A percentile compares a stretch with the other conserved stretches of the same genome.
Conservation (phyloP, 2,888 invertebrate species). For the Stenodema calcarata region DNA sequence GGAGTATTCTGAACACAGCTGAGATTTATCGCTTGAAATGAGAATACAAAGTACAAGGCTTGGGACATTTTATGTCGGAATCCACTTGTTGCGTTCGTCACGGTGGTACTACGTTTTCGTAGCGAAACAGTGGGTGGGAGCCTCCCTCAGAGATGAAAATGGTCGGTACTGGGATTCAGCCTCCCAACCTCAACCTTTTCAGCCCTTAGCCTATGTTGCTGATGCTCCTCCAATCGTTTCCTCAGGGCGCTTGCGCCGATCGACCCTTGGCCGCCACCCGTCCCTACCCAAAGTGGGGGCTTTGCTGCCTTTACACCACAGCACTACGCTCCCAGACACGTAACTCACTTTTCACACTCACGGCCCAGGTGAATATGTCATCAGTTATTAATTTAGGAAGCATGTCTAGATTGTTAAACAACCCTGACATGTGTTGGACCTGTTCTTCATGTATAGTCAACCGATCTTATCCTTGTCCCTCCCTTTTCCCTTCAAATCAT, state of each 20-base stretch:
- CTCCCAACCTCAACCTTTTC: neutral
- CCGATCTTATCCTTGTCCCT: neutral
- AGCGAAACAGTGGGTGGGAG: neutral
- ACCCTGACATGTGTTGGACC: constrained; percentile 2
- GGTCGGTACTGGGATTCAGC: neutral
- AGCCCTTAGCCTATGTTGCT: neutral
- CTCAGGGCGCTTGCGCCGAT: constrained; percentile 25
- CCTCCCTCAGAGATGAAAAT: neutral
- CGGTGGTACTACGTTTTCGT: neutral
- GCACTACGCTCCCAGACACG: constrained; percentile 50
- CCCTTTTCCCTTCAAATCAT: neutral
- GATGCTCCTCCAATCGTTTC: constrained; percentile 13
- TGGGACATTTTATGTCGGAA: neutral
- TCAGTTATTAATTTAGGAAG: constrained; percentile 37
- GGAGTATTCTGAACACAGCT: neutral
- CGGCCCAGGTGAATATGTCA: constrained; percentile 45
- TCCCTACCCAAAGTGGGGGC: constrained; percentile 29
- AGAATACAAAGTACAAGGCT: neutral
- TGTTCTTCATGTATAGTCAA: neutral
- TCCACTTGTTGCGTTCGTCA: neutral
- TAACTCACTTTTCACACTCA: constrained; percentile 50
- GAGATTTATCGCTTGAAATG: neutral
- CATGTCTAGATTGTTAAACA: constrained; percentile 27
- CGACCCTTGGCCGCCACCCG: constrained; percentile 26
- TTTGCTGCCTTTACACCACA: constrained; percentile 38